Evolutionary conservation across 2,113 vertebrate genomes (phyloP), one percentile per base, ranked within the genome.

Genomic region (Triplophysa tibetana): DNA sequence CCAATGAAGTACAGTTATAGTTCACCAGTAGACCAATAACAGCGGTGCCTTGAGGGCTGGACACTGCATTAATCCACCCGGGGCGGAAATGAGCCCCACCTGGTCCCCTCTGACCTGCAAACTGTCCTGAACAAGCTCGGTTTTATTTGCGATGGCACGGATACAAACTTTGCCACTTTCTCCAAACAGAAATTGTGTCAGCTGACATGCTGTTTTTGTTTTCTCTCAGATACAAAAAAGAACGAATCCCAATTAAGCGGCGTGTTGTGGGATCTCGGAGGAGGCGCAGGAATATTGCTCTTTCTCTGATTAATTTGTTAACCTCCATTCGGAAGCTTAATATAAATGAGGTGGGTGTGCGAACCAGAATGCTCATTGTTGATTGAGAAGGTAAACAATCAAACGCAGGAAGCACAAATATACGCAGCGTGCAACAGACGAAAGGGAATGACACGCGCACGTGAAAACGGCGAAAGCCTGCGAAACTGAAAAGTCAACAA

Each of bases 241-340:
- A 82, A 78, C 80, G 90, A 88, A 80, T 60, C 85, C 78, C 87
- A 93, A 93, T 91, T 93, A 91, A 90, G 88, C 87, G 86, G 7
- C 83, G 88, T 88, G 89, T 89, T 88, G 89, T 89, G 90, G 90
- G 90, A 91, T 92, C 90, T 91, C 88, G 83, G 88, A 90, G 90
- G 90, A 90, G 86, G 85, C 65, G 48, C 66, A 70, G 84, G 89
- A 85, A 91, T 87, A 86, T 88, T 87, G 88, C 83, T 89, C 85
- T 63, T 87, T 88, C 88, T 89, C 88, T 89, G 85, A 84, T 90
- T 89, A 89, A 91, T 91, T 90, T 90, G 88, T 90, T 88, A 88
- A 87, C 87, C 85, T 92, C 88, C 89, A 85, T 87, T 87, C 84
- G 85, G 73, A 70, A 82, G 85, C 87, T 89, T 90, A 87, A 90